Evolutionary conservation across 2,888 invertebrate genomes (phyloP).

Genomic region (Anodontia alba): DNA sequence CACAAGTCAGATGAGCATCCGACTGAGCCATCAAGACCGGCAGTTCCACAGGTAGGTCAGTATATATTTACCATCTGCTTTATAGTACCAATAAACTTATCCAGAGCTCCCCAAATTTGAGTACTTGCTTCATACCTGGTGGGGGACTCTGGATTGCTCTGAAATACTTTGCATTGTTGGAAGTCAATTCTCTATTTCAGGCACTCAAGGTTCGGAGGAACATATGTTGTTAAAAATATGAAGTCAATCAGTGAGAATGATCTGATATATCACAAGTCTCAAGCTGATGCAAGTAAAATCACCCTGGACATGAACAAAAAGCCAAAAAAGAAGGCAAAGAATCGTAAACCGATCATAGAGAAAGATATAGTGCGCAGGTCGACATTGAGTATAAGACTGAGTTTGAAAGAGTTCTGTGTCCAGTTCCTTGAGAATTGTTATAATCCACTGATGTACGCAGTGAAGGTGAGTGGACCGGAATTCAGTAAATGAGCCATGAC

Average conservation of each 20-base stretch:
- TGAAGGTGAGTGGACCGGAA: constrained; percentile 89
- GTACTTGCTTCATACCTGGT: too few relatives aligned
- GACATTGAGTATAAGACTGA: constrained; percentile 94
- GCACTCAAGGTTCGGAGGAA: constrained; percentile 97
- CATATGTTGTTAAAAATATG: constrained; percentile 95
- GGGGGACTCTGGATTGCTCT: too few relatives aligned
- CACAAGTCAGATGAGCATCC: too few relatives aligned
- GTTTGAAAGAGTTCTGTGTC: constrained; percentile 95
- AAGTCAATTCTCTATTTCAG: constrained; percentile 87
- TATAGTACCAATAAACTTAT: too few relatives aligned
- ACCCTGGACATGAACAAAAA: constrained; percentile 92
- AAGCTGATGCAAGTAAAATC: constrained; percentile 91
- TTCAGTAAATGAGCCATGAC: too few relatives aligned
- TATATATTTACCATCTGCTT: too few relatives aligned
- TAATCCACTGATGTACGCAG: constrained; percentile 95
- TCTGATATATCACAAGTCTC: constrained; percentile 93
- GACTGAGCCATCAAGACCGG: too few relatives aligned
- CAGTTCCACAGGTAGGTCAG: too few relatives aligned
- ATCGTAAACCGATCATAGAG: constrained; percentile 89
- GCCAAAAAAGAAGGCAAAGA: constrained; percentile 90
- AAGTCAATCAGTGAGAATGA: constrained; percentile 96
- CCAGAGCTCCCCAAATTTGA: too few relatives aligned
- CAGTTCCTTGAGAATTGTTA: constrained; percentile 97
- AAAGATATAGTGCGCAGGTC: constrained; percentile 90
- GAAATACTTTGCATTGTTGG: too few relatives aligned